Evolutionary conservation across 92 coral and sea anemone genomes (phyloP).

Genomic region (Porites evermanni): DNA sequence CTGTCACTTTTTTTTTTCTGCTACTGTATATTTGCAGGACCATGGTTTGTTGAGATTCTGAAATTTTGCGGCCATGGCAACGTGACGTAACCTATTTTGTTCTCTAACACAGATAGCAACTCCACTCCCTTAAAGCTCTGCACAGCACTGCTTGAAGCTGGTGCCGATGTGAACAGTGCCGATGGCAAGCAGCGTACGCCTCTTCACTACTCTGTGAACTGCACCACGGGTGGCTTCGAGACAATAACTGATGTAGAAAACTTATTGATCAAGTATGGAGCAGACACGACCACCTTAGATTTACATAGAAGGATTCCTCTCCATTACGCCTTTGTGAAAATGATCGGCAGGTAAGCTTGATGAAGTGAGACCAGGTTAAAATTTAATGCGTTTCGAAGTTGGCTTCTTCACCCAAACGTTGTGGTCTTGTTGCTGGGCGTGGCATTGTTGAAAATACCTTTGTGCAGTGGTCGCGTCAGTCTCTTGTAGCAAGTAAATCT

Average conservation of each 20-base stretch:
- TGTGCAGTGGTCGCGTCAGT: no score
- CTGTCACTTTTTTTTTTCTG: no score
- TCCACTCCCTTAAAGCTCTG: constrained; percentile 45
- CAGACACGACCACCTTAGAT: constrained; percentile 70
- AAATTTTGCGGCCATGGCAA: no score
- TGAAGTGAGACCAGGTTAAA: not conserved
- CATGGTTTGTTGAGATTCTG: no score
- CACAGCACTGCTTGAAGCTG: constrained; percentile 75
- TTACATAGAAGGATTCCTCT: constrained; percentile 74
- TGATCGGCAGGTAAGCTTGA: constrained; percentile 41
- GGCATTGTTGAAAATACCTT: not conserved
- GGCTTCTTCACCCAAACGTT: not conserved
- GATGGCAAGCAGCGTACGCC: constrained; percentile 67
- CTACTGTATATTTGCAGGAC: no score
- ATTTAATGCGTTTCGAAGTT: not conserved
- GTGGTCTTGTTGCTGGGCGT: not conserved
- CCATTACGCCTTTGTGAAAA: constrained; percentile 85
- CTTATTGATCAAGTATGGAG: constrained; percentile 75
- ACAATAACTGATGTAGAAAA: constrained; percentile 78
- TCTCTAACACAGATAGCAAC: constrained; percentile 32
- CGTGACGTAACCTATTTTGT: not conserved
- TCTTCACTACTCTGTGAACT: constrained; percentile 81
- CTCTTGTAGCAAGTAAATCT: no score
- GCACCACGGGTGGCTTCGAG: constrained; percentile 89
- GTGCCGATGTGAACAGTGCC: constrained; percentile 75